Percentiles rank a stretch among this genome's conserved stretches.
Conservation (phyloP, 1,140 invertebrate species). For the Neotoxoptera formosana region DNA sequence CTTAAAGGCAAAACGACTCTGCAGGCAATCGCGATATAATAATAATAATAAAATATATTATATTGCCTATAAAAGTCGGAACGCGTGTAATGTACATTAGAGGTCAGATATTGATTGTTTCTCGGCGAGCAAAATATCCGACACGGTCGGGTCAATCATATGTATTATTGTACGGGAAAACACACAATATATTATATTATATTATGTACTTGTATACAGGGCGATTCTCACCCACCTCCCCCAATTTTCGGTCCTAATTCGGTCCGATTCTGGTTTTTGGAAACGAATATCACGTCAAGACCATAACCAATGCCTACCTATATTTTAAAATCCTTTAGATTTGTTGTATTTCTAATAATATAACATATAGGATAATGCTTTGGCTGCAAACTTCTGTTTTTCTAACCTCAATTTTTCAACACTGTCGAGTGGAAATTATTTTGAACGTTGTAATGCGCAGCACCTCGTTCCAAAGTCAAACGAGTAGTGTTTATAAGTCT, state of each 20-base stretch:
- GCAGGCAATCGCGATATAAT: neutral
- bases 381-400: neutral
- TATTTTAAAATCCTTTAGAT: neutral
- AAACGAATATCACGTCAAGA: neutral
- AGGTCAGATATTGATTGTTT: conserved; percentile 30
- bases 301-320: too few species aligned
- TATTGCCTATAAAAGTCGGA: neutral
- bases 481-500: neutral
- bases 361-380: too few species aligned
- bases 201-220: neutral
- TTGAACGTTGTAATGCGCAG: neutral
- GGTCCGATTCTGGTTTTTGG: neutral
- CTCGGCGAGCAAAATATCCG: neutral
- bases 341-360: neutral
- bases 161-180: neutral
- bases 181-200: too few species aligned
- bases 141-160: neutral
- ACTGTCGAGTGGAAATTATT: neutral
- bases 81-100: neutral
- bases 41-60: too few species aligned
- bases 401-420: neutral
- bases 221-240: neutral
- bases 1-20: neutral
- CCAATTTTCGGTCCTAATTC: neutral
- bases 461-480: neutral